phyloP scores from a whole-genome alignment of 2,797 vertebrate species.

The Pseudochaenichthys georgianus region DNA sequence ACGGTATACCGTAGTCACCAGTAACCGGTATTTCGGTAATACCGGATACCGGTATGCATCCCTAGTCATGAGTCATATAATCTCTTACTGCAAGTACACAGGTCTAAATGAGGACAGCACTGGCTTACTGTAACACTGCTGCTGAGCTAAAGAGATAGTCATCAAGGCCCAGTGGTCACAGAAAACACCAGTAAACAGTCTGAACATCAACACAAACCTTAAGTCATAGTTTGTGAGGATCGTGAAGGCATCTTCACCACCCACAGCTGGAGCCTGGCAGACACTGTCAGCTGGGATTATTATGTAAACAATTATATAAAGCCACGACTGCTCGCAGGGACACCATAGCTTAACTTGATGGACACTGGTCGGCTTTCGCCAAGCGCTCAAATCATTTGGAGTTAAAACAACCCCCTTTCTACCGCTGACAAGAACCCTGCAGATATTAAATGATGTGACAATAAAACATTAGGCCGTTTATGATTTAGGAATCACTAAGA shows the following conservation, averaged over 20 bases:
- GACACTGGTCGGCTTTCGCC: conserved; percentile 30
- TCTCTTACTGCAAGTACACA: background rate
- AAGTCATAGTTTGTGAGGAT: conserved; percentile 53
- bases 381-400: background rate
- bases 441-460: conserved; percentile 11
- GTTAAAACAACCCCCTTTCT: background rate
- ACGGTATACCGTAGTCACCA: too few species aligned
- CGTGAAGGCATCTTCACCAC: conserved; percentile 52
- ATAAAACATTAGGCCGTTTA: background rate
- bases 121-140: conserved; percentile 15
- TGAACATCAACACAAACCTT: conserved; percentile 61
- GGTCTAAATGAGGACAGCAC: background rate
- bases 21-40: too few species aligned
- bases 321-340: conserved; percentile 44
- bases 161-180: conserved; percentile 57
- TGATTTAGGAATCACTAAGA: conserved; percentile 18
- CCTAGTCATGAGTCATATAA: background rate
- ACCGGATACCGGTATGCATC: too few species aligned
- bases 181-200: conserved; percentile 52
- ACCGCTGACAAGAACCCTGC: background rate
- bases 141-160: conserved; percentile 44
- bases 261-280: conserved; percentile 57
- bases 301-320: conserved; percentile 81
- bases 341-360: conserved; percentile 40
- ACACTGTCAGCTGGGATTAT: conserved; percentile 61